Conservation (phyloP, 2,113 vertebrate species). For the Zosterops lateralis region DNA sequence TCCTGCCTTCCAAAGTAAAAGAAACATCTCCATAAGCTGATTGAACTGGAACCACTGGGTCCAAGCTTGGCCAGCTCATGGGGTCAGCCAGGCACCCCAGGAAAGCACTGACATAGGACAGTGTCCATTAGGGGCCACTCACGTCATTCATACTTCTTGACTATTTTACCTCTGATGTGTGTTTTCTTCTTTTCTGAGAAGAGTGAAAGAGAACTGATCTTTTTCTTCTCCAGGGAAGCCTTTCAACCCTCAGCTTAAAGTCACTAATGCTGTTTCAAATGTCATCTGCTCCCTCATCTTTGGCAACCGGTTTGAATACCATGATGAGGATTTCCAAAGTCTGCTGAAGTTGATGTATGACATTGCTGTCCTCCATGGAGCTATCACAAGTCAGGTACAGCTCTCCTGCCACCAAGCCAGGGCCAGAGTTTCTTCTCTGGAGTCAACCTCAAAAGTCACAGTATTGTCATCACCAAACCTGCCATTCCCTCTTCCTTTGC, state of each 20-base stretch:
- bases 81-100: fast-evolving
- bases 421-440: neutral
- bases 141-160: neutral
- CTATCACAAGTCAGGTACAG: conserved; percentile 44
- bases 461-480: neutral
- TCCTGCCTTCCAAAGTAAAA: neutral
- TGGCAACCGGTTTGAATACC: conserved; percentile 86
- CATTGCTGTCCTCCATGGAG: neutral
- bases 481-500: neutral
- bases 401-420: neutral
- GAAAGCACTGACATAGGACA: neutral
- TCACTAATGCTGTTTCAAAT: conserved; percentile 79
- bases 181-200: neutral
- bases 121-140: neutral
- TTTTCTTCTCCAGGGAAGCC: conserved; percentile 66
- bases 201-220: neutral
- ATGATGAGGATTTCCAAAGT: conserved; percentile 72
- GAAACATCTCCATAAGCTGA: neutral
- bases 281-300: conserved; percentile 81
- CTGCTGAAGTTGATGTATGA: conserved; percentile 75
- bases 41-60: neutral
- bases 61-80: neutral
- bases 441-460: fast-evolving
- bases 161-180: neutral
- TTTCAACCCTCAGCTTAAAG: conserved; percentile 70